Evolutionary conservation across 2,797 vertebrate genomes (phyloP).

Genomic region (Remorina albescens): DNA sequence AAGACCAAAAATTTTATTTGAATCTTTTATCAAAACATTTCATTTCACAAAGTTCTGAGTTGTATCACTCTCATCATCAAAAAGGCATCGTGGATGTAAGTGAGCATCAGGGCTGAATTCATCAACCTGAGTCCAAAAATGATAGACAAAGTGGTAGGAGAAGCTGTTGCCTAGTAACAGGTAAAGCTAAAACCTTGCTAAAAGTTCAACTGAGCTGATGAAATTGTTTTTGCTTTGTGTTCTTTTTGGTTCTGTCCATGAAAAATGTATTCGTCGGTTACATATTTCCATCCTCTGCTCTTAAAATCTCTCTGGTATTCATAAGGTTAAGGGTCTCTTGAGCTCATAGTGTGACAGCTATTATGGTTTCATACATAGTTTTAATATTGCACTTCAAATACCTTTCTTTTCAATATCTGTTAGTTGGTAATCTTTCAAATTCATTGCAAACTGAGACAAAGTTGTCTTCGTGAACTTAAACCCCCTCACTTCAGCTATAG

Average conservation of each 20-base stretch:
- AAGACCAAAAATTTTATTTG: too few relatives aligned
- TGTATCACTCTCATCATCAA: too few relatives aligned
- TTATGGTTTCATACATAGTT: background rate
- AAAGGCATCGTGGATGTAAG: too few relatives aligned
- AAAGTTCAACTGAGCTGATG: background rate
- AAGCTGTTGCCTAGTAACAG: constrained; percentile 52
- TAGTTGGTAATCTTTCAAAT: background rate
- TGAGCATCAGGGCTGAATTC: too few relatives aligned
- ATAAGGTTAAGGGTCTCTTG: too few relatives aligned
- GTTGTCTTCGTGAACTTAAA: background rate
- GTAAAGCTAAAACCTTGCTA: constrained; percentile 18
- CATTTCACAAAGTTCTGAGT: too few relatives aligned
- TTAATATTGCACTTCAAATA: background rate
- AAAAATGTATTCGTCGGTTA: background rate
- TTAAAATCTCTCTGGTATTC: background rate
- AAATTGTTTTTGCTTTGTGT: background rate
- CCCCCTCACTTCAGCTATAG: too few relatives aligned
- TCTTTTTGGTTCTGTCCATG: background rate
- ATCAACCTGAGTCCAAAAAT: background rate
- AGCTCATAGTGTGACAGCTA: background rate
- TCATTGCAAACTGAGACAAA: background rate
- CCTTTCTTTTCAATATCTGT: background rate
- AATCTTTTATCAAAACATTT: too few relatives aligned
- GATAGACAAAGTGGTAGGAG: constrained; percentile 9
- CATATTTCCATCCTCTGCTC: background rate